Base-by-base conservation (phyloP, 2,888 invertebrate species). In the Spilarctia lutea region DNA sequence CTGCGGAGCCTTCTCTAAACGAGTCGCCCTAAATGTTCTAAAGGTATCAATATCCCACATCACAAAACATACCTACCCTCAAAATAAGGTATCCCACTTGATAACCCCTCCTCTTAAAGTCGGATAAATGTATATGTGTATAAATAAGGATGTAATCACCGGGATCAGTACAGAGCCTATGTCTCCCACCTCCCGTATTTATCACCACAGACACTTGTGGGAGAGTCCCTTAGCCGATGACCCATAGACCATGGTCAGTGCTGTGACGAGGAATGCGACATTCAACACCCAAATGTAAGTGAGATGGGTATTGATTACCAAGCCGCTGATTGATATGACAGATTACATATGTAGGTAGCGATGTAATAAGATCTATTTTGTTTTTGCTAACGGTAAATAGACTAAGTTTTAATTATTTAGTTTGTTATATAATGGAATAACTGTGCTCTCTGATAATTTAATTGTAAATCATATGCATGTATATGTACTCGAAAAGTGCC, bases 231-330 rank as follows among this genome's bases (percentile, higher is more conserved):
- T 42, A 70, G 65, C 72, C 74, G 70, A 42, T 77, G 73, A 76
- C 83, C 83, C 76, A 79, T 65, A 77, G 67, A 72, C 76, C n/a
- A 24, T 69, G 68, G 27, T 69, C 27, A 79, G 48, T 35, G 77
- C 79, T 81, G 75, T 85, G 83, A 83, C 85, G 79, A 80, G 33
- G 76, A 77, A 85, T 82, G 78, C 6, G 77, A 72, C 74, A 77
- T 71, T 70, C 18, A 30, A 79, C 63, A 80, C 74, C 33, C 68
- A 77, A 56, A 56, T 79, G 67, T 52, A 73, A 65, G 72, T 73
- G 77, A 68, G 78, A 77, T 77, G 67, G 33, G 75, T 71, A 75
- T 73, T 13, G n/a, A 16, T 84, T 82, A 76, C 78, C 74, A 73
- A 69, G 66, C 68, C 76, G 74, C 52, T 69, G 76, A 79, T 73